These are phyloP conservation scores for Myiozetetes cayanensis DNA, from an alignment of 2,113 vertebrate genomes.

Conservation along the genomic window DNA sequence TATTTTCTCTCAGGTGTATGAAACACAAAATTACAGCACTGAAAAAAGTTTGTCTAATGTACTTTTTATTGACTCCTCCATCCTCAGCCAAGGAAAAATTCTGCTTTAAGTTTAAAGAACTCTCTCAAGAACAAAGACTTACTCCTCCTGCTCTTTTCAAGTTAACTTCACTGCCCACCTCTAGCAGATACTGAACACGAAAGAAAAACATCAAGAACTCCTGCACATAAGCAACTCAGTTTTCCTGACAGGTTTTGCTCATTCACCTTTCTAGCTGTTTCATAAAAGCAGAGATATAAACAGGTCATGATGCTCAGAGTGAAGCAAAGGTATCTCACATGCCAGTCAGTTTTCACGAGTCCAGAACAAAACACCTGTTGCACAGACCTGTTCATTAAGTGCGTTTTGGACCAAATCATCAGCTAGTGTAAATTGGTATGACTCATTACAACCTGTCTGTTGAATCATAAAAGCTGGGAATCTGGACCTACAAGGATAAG, in stretches of 20 bases:
- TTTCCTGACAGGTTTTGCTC: not conserved
- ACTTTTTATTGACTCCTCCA: slow-evolving; percentile 19
- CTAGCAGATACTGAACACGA: not conserved
- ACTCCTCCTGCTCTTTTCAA: not conserved
- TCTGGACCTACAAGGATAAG: not conserved
- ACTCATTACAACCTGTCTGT: not conserved
- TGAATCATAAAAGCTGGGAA: not conserved
- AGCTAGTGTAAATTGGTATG: not conserved
- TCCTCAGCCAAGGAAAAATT: slow-evolving; percentile 5
- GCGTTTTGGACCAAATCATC: not conserved
- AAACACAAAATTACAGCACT: not conserved
- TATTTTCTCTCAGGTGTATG: not conserved
- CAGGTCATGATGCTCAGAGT: not conserved
- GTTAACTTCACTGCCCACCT: slow-evolving; percentile 11
- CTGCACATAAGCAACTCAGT: not conserved
- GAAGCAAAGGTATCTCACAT: not conserved
- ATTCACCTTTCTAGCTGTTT: not conserved
- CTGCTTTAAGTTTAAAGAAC: slow-evolving; percentile 27
- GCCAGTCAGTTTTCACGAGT: not conserved
- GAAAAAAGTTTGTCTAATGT: slow-evolving; percentile 26
- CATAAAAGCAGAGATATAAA: not conserved
- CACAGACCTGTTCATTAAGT: not conserved
- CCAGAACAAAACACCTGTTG: not conserved
- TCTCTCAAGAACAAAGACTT: slow-evolving; percentile 36
- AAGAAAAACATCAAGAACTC: slow-evolving; percentile 20